These are phyloP conservation scores for Ceyx melanurus DNA, from an alignment of 2,113 vertebrate species.

Conservation along the genomic window DNA sequence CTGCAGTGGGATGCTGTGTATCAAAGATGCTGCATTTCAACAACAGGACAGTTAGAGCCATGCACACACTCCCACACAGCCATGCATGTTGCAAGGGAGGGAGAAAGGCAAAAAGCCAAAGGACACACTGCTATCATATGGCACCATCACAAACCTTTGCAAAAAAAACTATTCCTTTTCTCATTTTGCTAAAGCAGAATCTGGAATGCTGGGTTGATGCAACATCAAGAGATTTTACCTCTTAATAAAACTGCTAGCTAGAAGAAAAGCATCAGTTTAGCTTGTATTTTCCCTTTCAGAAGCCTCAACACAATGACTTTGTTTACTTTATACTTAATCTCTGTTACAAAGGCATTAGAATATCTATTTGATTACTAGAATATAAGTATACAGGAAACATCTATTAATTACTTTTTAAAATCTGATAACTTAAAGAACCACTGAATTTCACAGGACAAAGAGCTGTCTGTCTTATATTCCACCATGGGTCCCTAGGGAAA, in stretches of 20 bases:
- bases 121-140: too few relatives aligned
- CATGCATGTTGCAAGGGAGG: neutral
- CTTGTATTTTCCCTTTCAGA: neutral
- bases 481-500: neutral
- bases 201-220: slow-evolving; percentile 74
- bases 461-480: neutral
- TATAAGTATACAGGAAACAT: neutral
- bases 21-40: neutral
- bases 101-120: neutral
- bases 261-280: neutral
- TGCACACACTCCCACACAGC: neutral
- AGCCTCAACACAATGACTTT: neutral
- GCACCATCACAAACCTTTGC: slow-evolving; percentile 73
- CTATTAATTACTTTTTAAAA: neutral
- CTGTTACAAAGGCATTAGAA: neutral
- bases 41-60: neutral
- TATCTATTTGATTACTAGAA: neutral
- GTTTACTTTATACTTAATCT: neutral
- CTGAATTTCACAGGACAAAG: neutral
- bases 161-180: slow-evolving; percentile 72
- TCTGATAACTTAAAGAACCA: neutral
- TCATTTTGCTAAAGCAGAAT: slow-evolving; percentile 74
- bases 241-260: slow-evolving; percentile 80
- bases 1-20: neutral
- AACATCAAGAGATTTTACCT: slow-evolving; percentile 81